Base-by-base conservation (phyloP, 2,888 invertebrate genomes). In the Myopa tessellatipennis region DNA sequence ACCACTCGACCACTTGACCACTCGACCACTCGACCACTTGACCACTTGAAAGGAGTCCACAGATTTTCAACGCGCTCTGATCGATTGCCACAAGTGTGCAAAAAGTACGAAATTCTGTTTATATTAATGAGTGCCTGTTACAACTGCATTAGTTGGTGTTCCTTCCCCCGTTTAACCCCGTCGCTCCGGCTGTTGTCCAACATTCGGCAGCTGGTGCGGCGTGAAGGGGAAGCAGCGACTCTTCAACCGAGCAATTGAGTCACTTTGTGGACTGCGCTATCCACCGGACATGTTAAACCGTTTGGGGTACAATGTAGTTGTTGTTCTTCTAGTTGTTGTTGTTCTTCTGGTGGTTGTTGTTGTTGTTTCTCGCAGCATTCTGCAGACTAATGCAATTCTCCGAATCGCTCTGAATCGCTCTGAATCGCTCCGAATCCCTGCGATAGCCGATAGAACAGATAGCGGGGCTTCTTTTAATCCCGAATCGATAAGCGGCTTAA, bases 401-500 rank as follows among this genome's bases (percentile, higher is more conserved):
- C 8, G 40, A 58, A 72, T 72, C 40, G n/a, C 26, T 12, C 61
- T 16, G 40, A 58, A 72, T 72, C 40, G n/a, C 26, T 12, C 61
- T 16, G 34, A 58, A 55, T 52, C 52, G 34, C 70, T 38, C 26
- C 5, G 36, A 71, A 55, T 55, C 36, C 36, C 61, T 12, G 2
- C 16, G 55, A 55, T 55, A n/a, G 38, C 65, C 61, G 26, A 63
- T 26, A 8, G 10, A 34, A 18, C 34, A 18, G 61, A 63, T 8
- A 10, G 16, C 50, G 34, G 36, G 74, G 74, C 65, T 74, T 74
- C 74, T 52, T 16, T 74, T 74, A 74, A 74, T 65, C 65, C 74
- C 36, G 55, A 74, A 74, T 74, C 65, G 50, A 63, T 74, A 74
- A 65, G 55, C 65, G 34, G 55, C 65, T 74, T 74, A 74, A 74